Conservation (phyloP, 2,888 invertebrate genomes). For the Eucriotettix oculatus region DNA sequence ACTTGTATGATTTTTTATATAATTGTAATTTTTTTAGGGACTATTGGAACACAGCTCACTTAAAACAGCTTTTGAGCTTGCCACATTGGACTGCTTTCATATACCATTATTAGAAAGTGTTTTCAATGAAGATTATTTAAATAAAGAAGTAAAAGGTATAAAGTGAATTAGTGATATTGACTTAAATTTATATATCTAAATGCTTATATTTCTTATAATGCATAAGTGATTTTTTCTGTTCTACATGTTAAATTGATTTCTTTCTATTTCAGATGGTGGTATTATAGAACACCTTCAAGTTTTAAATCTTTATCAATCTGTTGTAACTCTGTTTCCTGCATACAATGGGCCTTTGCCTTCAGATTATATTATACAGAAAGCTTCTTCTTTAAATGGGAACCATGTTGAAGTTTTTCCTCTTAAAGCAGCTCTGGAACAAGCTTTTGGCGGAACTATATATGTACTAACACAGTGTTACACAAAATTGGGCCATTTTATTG, state of each 20-base stretch:
- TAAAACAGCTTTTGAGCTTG: constrained; percentile 30
- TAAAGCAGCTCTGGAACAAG: constrained; percentile 30
- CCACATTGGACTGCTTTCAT: constrained; percentile 39
- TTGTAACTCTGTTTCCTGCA: constrained; percentile 28
- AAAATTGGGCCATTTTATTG: constrained; percentile 35
- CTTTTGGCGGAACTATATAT: constrained; percentile 38
- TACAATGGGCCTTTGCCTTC: constrained; percentile 29
- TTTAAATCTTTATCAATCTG: constrained; percentile 37
- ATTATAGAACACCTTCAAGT: constrained; percentile 30
- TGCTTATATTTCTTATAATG: no score
- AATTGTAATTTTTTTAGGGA: no score
- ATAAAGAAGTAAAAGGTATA: constrained; percentile 13
- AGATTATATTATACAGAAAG: constrained; percentile 24
- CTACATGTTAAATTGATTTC: neutral
- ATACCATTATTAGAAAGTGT: constrained; percentile 32
- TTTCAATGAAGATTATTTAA: constrained; percentile 33
- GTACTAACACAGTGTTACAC: constrained; percentile 35
- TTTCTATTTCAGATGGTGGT: constrained; percentile 21
- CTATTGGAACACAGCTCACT: neutral
- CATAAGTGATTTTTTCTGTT: constrained; percentile 13
- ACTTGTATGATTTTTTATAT: no score
- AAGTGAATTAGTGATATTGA: no score
- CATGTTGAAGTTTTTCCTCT: constrained; percentile 27
- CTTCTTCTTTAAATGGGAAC: constrained; percentile 23
- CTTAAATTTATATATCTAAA: no score